Evolutionary conservation across 2,797 vertebrate species (phyloP).

Genomic region (Sebastes miniatus): DNA sequence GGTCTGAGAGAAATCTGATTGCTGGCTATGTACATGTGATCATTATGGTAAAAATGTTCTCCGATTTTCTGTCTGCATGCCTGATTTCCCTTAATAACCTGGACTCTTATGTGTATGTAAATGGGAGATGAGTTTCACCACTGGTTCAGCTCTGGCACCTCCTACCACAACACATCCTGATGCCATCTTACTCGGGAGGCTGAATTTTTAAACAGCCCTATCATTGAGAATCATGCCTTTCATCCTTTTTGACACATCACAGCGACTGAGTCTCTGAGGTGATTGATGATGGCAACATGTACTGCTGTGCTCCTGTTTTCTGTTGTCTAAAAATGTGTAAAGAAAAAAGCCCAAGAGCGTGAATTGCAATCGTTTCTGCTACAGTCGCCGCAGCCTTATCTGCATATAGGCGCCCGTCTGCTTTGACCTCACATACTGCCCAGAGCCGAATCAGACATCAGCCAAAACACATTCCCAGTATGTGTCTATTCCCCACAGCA

Average conservation of each 20-base stretch:
- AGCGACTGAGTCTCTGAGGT: constrained; percentile 62
- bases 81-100: constrained; percentile 39
- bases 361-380: constrained; percentile 55
- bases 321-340: constrained; percentile 42
- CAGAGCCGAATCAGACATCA: constrained; percentile 44
- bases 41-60: neutral
- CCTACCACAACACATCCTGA: constrained; percentile 12
- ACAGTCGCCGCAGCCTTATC: constrained; percentile 47
- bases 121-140: constrained; percentile 31
- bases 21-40: constrained; percentile 2
- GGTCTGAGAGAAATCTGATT: neutral
- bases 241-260: constrained; percentile 74
- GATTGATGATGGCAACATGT: constrained; percentile 76
- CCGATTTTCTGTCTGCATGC: constrained; percentile 2
- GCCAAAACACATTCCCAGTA: constrained; percentile 17
- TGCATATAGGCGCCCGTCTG: constrained; percentile 50
- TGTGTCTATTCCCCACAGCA: neutral
- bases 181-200: constrained; percentile 30
- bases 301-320: constrained; percentile 45
- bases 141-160: constrained; percentile 29
- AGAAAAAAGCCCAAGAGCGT: constrained; percentile 49
- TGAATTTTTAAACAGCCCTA: constrained; percentile 46
- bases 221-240: constrained; percentile 68
- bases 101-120: constrained; percentile 31
- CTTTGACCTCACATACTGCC: constrained; percentile 47